Conservation (phyloP, 2,888 invertebrate genomes). For the Lymantria dispar region DNA sequence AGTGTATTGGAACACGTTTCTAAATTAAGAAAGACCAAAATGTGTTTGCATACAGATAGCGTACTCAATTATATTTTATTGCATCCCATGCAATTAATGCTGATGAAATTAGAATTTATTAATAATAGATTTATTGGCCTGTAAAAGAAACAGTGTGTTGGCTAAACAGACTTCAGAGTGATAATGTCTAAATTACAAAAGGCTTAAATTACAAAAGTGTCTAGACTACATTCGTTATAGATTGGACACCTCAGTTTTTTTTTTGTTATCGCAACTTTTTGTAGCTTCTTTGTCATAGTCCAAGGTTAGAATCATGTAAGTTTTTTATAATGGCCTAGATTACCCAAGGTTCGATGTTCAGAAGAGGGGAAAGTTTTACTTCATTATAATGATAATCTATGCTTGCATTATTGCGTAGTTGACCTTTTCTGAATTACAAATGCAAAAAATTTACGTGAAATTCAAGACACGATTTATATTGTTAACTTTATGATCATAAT, state of each 20-base stretch:
- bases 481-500: too few relatives aligned
- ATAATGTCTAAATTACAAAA: neutral
- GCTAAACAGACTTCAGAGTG: neutral
- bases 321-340: conserved; percentile 7
- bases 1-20: neutral
- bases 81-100: neutral
- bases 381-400: conserved; percentile 3
- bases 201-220: conserved; percentile 9
- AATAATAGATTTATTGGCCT: neutral
- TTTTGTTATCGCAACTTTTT: neutral
- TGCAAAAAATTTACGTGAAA: neutral
- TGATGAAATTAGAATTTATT: neutral
- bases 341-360: conserved; percentile 14
- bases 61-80: neutral
- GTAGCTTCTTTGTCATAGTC: conserved; percentile 3
- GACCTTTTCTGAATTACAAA: conserved; percentile 1
- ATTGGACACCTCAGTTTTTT: neutral
- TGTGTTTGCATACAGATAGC: neutral
- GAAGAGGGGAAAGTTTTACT: conserved; percentile 11
- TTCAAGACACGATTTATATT: too few relatives aligned
- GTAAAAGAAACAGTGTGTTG: neutral
- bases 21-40: neutral
- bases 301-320: conserved; percentile 14
- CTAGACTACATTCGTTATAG: conserved; percentile 3
- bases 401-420: neutral